Evolutionary conservation across 2,888 invertebrate genomes (phyloP).

Genomic region (Scaptodrosophila latifasciaeformis): DNA sequence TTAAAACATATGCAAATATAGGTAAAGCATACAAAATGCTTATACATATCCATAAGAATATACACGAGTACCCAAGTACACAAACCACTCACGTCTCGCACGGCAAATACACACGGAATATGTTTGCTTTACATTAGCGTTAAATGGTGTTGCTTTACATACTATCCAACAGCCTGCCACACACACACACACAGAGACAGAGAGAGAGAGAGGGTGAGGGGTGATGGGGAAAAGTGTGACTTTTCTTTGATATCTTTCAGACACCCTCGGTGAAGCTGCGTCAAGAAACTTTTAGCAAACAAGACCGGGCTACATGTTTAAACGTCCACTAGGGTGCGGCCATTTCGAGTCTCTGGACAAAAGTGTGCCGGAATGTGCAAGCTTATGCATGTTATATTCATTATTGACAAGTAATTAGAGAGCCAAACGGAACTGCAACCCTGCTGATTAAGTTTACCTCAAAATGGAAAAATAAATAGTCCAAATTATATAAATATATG

Average conservation of each 20-base stretch:
- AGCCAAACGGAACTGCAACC: no score
- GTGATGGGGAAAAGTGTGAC: no score
- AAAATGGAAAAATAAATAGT: no score
- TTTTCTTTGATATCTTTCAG: no score
- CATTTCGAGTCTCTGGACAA: no score
- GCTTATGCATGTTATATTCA: slow-evolving; percentile 8
- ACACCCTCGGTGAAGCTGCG: neutral
- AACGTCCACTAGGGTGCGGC: no score
- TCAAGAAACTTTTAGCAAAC: slow-evolving; percentile 42
- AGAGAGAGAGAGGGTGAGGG: no score
- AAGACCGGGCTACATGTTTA: no score
- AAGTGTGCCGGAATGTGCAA: slow-evolving; percentile 42
- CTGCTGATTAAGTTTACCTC: no score
- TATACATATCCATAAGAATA: slow-evolving; percentile 1
- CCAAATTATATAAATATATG: no score
- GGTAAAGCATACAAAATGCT: no score
- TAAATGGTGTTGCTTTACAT: slow-evolving; percentile 59
- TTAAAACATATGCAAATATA: neutral
- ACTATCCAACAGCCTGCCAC: slow-evolving; percentile 26
- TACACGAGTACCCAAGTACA: no score
- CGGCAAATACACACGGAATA: slow-evolving; percentile 62
- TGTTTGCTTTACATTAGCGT: slow-evolving; percentile 71
- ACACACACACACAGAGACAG: slow-evolving; percentile 8
- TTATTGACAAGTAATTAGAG: slow-evolving; percentile 54
- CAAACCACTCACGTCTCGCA: slow-evolving; percentile 25